These are phyloP conservation scores for Busseola fusca DNA, from an alignment of 2,888 invertebrate species.

Conservation along the genomic window DNA sequence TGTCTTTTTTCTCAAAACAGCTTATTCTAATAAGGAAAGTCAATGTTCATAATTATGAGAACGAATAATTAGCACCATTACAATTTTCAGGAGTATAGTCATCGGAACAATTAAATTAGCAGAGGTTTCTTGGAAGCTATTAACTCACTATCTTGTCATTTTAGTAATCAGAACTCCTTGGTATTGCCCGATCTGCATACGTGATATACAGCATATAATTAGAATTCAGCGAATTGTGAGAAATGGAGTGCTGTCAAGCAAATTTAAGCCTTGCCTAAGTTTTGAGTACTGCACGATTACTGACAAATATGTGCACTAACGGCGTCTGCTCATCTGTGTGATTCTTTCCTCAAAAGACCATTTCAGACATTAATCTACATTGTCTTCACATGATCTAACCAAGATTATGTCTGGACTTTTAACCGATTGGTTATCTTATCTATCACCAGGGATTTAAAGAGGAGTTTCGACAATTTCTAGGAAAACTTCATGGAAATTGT, in stretches of 20 bases:
- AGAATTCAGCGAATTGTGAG: not conserved
- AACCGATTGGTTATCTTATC: too few relatives aligned
- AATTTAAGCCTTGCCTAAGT: not conserved
- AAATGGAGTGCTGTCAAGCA: not conserved
- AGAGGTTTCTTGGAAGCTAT: constrained; percentile 41
- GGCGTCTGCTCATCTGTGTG: not conserved
- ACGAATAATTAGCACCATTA: constrained; percentile 37
- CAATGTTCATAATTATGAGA: constrained; percentile 20
- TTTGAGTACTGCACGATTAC: not conserved
- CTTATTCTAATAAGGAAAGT: constrained; percentile 26
- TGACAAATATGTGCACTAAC: not conserved
- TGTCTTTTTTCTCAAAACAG: constrained; percentile 14
- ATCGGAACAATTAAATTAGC: constrained; percentile 17
- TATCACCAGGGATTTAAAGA: too few relatives aligned
- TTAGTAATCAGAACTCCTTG: constrained; percentile 6
- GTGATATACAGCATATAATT: constrained; percentile 11
- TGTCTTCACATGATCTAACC: not conserved
- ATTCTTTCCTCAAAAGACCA: not conserved
- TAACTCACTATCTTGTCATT: constrained; percentile 30
- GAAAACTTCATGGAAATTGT: not conserved
- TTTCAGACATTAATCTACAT: not conserved
- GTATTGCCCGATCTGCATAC: constrained; percentile 20
- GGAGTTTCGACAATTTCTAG: not conserved
- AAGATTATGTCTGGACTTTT: not conserved
- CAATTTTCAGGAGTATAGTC: constrained; percentile 25